Conservation (phyloP, 2,113 vertebrate genomes). For the Psittacula cyanocephala region DNA sequence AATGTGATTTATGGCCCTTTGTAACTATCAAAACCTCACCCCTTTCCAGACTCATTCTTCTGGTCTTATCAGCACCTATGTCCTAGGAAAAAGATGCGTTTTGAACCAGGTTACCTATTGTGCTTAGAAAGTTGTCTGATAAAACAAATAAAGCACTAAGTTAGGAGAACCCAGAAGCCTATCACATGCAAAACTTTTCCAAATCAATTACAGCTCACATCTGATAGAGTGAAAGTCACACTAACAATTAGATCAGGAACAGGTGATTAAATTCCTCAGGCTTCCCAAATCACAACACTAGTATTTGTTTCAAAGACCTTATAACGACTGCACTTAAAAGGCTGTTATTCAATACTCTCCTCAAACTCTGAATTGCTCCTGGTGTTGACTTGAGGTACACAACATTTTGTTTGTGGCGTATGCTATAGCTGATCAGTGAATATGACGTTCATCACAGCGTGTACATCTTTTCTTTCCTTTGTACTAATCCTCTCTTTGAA, state of each 20-base stretch:
- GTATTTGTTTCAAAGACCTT: constrained; percentile 57
- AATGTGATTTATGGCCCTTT: neutral
- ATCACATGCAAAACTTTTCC: constrained; percentile 27
- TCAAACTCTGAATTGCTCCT: constrained; percentile 21
- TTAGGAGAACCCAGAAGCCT: constrained; percentile 24
- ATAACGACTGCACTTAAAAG: constrained; percentile 42
- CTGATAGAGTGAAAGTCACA: constrained; percentile 54
- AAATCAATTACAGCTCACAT: constrained; percentile 22
- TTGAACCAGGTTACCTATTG: neutral
- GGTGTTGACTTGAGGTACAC: neutral
- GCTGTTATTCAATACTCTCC: constrained; percentile 37
- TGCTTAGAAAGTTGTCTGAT: constrained; percentile 14
- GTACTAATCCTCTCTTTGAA: neutral
- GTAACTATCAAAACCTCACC: neutral
- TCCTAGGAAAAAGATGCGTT: neutral
- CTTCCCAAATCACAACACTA: constrained; percentile 24
- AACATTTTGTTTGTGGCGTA: neutral
- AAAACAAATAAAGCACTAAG: constrained; percentile 23
- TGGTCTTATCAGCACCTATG: neutral
- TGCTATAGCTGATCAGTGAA: neutral
- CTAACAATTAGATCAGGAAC: constrained; percentile 57
- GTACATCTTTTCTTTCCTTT: neutral
- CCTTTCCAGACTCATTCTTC: neutral
- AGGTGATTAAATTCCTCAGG: constrained; percentile 59
- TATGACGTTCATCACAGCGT: neutral